These are phyloP conservation scores for Macroglossus sobrinus DNA, from an alignment of 2,113 vertebrate genomes.

Conservation along the genomic window DNA sequence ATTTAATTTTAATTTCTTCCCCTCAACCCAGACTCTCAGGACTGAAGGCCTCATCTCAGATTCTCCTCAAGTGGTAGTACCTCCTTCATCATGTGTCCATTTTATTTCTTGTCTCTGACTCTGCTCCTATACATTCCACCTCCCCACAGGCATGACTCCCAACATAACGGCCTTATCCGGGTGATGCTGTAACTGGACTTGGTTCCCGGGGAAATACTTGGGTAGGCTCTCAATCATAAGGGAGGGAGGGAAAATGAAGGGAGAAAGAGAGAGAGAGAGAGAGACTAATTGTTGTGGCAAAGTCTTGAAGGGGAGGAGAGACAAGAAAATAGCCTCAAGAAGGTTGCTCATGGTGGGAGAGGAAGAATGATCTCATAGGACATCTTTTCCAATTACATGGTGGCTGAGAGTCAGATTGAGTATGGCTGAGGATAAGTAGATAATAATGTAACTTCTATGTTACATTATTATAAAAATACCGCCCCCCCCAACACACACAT, in stretches of 20 bases:
- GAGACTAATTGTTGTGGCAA: not conserved
- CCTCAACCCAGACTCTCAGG: not conserved
- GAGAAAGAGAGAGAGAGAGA: too few relatives aligned
- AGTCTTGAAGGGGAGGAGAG: not conserved
- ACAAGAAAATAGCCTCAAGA: not conserved
- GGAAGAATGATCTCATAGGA: not conserved
- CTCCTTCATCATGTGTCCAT: accelerated
- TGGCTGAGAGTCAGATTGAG: not conserved
- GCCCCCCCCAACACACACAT: too few relatives aligned
- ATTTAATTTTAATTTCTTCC: not conserved
- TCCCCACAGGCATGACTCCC: not conserved
- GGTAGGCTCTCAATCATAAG: not conserved
- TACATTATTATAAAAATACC: not conserved
- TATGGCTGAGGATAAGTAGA: not conserved
- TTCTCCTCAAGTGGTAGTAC: not conserved
- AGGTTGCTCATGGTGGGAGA: not conserved
- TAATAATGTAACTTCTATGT: not conserved
- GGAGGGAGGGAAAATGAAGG: not conserved
- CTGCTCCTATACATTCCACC: accelerated
- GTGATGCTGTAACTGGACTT: not conserved
- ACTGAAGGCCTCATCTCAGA: not conserved
- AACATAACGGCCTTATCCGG: not conserved
- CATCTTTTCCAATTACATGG: not conserved
- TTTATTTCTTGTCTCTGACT: not conserved
- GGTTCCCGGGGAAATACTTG: not conserved